Percentiles rank a stretch among this genome's conserved stretches.
Evolutionary conservation across 2,888 invertebrate genomes (phyloP).

Genomic region (Temnothorax rugatulus): DNA sequence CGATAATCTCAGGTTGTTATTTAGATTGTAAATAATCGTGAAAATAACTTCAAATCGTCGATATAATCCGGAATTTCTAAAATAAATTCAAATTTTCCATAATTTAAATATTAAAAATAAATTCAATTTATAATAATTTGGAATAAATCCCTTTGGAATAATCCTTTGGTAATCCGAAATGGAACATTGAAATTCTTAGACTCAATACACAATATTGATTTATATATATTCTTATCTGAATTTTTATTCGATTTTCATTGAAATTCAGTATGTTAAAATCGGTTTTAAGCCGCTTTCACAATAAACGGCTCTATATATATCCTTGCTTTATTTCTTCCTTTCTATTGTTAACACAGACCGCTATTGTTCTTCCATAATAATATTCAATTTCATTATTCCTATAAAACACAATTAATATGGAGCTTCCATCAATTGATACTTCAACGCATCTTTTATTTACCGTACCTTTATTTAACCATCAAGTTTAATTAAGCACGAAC

Average conservation of each 20-base stretch:
- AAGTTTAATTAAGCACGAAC: conserved; percentile 24
- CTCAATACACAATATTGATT: background rate
- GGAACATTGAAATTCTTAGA: background rate
- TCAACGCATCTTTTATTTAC: background rate
- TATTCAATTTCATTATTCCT: conserved; percentile 26
- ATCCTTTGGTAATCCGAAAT: background rate
- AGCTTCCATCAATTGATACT: conserved; percentile 5
- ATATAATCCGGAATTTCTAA: background rate
- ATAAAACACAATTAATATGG: background rate
- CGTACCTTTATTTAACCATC: background rate
- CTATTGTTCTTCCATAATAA: conserved; percentile 1
- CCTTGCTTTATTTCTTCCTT: background rate
- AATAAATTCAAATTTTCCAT: background rate
- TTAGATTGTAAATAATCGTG: background rate
- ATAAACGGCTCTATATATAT: background rate
- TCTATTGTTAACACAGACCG: background rate
- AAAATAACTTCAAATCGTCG: background rate
- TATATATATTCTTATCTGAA: background rate
- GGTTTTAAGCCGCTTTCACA: background rate
- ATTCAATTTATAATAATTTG: background rate
- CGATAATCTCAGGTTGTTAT: background rate
- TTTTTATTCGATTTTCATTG: background rate
- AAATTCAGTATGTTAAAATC: background rate
- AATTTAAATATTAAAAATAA: background rate
- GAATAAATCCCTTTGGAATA: background rate